Evolutionary conservation across 2,797 vertebrate genomes (phyloP).

Genomic region (Cheirogaleus major): DNA sequence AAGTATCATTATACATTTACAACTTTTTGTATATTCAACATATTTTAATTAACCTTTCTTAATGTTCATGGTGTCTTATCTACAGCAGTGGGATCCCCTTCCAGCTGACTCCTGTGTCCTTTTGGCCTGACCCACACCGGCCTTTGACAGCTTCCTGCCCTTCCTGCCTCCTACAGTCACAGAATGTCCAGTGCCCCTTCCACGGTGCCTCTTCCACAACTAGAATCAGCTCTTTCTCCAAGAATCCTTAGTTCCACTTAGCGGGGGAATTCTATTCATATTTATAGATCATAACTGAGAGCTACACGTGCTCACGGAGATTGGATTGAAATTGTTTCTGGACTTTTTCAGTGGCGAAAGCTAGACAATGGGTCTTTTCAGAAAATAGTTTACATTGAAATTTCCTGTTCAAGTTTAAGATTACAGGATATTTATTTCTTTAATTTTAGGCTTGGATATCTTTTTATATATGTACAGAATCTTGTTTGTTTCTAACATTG

Average conservation of each 20-base stretch:
- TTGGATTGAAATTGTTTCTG: background rate
- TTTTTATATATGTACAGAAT: background rate
- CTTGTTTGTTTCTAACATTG: background rate
- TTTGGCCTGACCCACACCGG: background rate
- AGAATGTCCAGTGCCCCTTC: background rate
- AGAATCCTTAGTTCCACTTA: background rate
- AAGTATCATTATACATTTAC: background rate
- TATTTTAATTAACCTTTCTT: background rate
- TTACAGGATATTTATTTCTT: background rate
- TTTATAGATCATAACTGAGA: background rate
- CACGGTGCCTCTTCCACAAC: background rate
- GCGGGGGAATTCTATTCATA: background rate
- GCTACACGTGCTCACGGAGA: background rate
- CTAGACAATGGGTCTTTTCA: background rate
- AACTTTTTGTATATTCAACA: background rate
- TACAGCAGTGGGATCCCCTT: background rate
- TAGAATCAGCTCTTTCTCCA: background rate
- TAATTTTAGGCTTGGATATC: background rate
- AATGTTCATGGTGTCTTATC: background rate
- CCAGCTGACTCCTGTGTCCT: background rate
- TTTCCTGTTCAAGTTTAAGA: background rate
- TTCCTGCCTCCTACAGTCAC: background rate
- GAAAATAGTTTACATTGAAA: background rate
- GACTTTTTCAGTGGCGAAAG: background rate
- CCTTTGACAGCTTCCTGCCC: background rate